phyloP scores from a whole-genome alignment of 2,113 vertebrate species.

The Anguilla rostrata region DNA sequence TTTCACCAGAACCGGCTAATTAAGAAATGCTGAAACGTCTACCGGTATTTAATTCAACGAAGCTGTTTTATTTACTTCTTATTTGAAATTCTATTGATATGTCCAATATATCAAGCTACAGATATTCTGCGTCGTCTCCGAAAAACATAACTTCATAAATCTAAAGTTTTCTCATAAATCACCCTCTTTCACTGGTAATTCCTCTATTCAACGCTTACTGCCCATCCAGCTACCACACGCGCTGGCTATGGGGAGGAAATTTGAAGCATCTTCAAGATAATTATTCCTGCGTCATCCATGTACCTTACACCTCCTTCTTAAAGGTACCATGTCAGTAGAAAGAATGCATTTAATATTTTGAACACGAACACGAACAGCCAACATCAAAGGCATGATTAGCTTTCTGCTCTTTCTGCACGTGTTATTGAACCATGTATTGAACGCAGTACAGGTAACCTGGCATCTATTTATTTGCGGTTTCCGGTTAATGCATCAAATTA shows the following conservation, averaged over 20 bases:
- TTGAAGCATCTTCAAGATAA: constrained; percentile 76
- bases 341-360: too few relatives aligned
- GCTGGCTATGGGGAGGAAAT: constrained; percentile 71
- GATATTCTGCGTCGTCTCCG: constrained; percentile 35
- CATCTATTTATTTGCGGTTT: too few relatives aligned
- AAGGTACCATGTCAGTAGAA: constrained; percentile 46
- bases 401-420: too few relatives aligned
- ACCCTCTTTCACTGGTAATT: constrained; percentile 58
- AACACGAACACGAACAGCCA: too few relatives aligned
- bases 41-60: not conserved
- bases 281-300: constrained; percentile 72
- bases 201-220: constrained; percentile 74
- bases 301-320: constrained; percentile 69
- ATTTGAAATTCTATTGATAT: constrained; percentile 14
- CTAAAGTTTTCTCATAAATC: constrained; percentile 53
- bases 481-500: too few relatives aligned
- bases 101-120: constrained; percentile 57
- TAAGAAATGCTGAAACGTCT: not conserved
- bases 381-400: too few relatives aligned
- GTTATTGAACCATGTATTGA: too few relatives aligned
- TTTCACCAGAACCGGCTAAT: not conserved
- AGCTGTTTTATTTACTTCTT: not conserved
- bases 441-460: too few relatives aligned
- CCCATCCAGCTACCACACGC: constrained; percentile 71
- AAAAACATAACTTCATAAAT: constrained; percentile 50